Conservation (phyloP, 2,797 vertebrate genomes). For the Parambassis ranga region DNA sequence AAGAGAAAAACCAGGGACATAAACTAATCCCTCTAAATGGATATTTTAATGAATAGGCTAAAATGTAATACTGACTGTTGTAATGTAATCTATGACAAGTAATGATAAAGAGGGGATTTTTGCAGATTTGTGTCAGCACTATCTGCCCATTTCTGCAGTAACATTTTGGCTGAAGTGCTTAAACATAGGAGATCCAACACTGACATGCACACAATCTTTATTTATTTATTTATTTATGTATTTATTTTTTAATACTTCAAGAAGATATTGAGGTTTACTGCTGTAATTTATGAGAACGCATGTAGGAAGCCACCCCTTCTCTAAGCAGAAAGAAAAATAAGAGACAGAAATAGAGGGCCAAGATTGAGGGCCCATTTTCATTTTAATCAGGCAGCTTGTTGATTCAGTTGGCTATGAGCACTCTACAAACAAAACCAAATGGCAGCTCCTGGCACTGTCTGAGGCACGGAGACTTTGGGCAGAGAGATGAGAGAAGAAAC, state of each 20-base stretch:
- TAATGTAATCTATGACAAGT: constrained; percentile 1
- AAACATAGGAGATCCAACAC: constrained; percentile 1
- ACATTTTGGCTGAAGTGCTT: constrained; percentile 18
- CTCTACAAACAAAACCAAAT: constrained; percentile 83
- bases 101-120: constrained; percentile 4
- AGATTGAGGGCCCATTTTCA: constrained; percentile 70
- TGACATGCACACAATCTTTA: constrained; percentile 5
- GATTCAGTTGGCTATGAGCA: constrained; percentile 80
- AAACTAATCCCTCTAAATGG: neutral
- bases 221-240: constrained; percentile 37
- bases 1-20: neutral
- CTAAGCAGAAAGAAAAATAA: constrained; percentile 37
- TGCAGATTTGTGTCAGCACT: constrained; percentile 2
- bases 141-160: neutral
- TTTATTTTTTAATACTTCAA: constrained; percentile 33
- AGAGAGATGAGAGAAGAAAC: constrained; percentile 60
- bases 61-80: neutral
- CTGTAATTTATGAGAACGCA: constrained; percentile 36
- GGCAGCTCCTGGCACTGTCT: constrained; percentile 72
- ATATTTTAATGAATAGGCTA: neutral
- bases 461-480: constrained; percentile 50
- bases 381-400: constrained; percentile 83
- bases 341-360: constrained; percentile 60
- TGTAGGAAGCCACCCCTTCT: constrained; percentile 16
- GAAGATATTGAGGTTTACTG: constrained; percentile 38